Evolutionary conservation across 2,113 vertebrate genomes (phyloP), one percentile per base, ranked within the genome.

Genomic region (Heterotis niloticus): DNA sequence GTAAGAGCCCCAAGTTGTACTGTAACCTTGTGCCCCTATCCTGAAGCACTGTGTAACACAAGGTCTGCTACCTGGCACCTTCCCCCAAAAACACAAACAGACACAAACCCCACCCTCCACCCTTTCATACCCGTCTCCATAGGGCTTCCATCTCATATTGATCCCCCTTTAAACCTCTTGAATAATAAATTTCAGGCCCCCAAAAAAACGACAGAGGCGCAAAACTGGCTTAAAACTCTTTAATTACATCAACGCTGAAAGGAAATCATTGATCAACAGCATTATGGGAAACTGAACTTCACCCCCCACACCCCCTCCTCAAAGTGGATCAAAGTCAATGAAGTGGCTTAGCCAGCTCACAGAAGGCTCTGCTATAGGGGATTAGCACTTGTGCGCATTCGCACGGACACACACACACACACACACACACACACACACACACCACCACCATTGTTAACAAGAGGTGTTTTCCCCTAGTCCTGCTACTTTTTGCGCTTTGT

Each of bases 161-260:
- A 69, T 29, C 67, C 67, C 24, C 24, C 90, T 90, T 85, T 90
- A 86, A 93, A 88, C 82, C 92, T 88, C 89, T 84, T 88, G 91
- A 92, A 90, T 89, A 93, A 95, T 92, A 92, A 84, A 92, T 93
- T 90, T 90, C 88, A 86, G 18, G 69, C 73, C 78, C 75, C 56
- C 78, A n/a, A 23, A 67, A 91, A 93, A 84, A 77, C 82, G 89
- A 88, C 88, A 85, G 88, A 83, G 88, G 91, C 84, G 34, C 90
- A 88, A 85, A 88, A 88, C 83, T 83, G 77, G 90, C 91, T 90
- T 93, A 91, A 93, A 95, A 87, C 85, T 89, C 89, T 92, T 94
- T 95, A 96, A 98, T 96, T 94, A 93, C 95, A 93, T 92, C 92
- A 84, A 87, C 78, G 89, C 93, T 95, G 94, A 95, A 95, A 96